Base-by-base conservation (phyloP, 2,113 vertebrate species). In the Lasiurus cinereus region DNA sequence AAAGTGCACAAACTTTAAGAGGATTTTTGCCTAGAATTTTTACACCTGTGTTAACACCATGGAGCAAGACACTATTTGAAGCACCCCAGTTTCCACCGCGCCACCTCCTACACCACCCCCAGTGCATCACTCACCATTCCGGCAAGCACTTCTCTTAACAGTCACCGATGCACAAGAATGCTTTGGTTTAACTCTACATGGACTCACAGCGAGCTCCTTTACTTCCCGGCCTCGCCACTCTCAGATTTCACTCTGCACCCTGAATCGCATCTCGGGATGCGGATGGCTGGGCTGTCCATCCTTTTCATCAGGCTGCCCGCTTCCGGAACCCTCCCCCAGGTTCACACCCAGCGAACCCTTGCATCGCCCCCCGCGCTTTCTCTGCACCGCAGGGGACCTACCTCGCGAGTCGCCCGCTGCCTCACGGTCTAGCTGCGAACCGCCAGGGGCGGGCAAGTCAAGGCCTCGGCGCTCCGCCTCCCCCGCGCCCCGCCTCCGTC, bases 371-470 rank as follows among this genome's bases (percentile, higher is more conserved):
- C 3, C 2, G 19, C 48, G 22, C 8, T 5, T 39, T 12, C 79
- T 1, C 19, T 0, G 43, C 0, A 8, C 24, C 7, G 8, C 0
- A 12, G 4, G 3, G 10, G 27, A 22, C 94, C 43, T 52, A 96
- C 90, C 93, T 92, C 0, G 0, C 6, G 12, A 0, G 12, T 4
- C 0, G 1, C 21, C 9, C 0, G 31, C 14, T 0, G 72, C 27
- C 6, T 0, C 2, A 2, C 11, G 2, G 4, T 76, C 74, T 0
- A 6, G 29, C 22, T 72, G 52, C 7, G 27, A 22, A 7, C 24
- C 7, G 14, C 8, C 8, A 0, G 10, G 0, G 1, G 3, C n/a
- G 3, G 7, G 50, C 6, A 24, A 12, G 33, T 7, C 18, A 1
- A 5, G 22, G 56, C 6, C 54, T 0, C 8, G 2, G 14, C 33